Base-by-base conservation (phyloP, 2,888 invertebrate species). In the Cyaniris semiargus region DNA sequence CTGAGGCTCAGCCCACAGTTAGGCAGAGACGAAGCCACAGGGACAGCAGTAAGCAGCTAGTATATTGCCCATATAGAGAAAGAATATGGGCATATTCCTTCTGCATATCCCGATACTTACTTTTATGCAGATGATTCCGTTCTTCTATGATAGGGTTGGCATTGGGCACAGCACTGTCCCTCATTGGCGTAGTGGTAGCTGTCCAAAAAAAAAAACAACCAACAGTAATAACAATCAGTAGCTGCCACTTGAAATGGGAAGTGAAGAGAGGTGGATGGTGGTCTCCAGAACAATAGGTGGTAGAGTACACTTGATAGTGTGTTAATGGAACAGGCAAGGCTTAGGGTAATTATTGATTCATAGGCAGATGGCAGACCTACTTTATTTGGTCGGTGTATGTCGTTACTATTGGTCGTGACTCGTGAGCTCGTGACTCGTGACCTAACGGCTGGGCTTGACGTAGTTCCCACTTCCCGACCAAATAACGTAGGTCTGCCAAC, bases 121-220 rank as follows among this genome's bases (percentile, higher is more conserved):
- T 21, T 10, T 23, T 60, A 10, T 10, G 58, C 21, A 58, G 58
- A 13, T 3, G 10, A 21, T 60, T 60, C 58, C 21, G 23, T 21
- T 7, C 58, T 21, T 21, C 21, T 6, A 8, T 60, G 21, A 10
- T 21, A 23, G 27, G 15, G 3, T 27, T 27, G 18, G 23, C n/a
- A n/a, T 56, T 23, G 15, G 70, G 13, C 21, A 44, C 18, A 66
- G 60, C 58, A 18, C 8, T 38, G 21, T 18, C 48, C 18, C 15
- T 6, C 60, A 58, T 80, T 56, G 76, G 58, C 53, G 75, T 74
- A n/a, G 79, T 88, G 79, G 83, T 82, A 80, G 90, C 91, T 91
- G 88, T 89, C 89, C 90, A 90, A 89, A 89, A 90, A 89, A 89
- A 90, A 83, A 90, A 89, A 91, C 88, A 82, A 87, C 84, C 87